Conservation (phyloP, 1,140 invertebrate species). For the Lasaia peninsularis region DNA sequence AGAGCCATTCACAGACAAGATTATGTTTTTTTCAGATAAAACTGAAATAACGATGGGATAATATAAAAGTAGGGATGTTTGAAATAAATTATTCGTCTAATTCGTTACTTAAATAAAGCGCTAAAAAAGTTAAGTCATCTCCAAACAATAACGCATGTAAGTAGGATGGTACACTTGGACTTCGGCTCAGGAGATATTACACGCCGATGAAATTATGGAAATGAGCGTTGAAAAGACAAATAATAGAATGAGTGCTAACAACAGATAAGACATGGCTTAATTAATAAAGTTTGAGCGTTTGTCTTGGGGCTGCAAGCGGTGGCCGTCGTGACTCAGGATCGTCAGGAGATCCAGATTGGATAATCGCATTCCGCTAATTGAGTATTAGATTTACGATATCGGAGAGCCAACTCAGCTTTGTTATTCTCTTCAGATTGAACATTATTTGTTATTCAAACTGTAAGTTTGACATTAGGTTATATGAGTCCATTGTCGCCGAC, state of each 20-base stretch:
- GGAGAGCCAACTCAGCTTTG: constrained; percentile 22
- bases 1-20: no score
- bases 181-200: constrained; percentile 51
- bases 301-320: constrained; percentile 54
- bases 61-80: no score
- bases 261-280: constrained; percentile 77
- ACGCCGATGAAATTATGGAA: constrained; percentile 74
- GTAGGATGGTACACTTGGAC: no score
- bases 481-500: no score
- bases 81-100: no score
- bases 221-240: constrained; percentile 76
- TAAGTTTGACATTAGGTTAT: neutral
- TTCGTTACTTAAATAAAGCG: no score
- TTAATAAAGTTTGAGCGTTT: constrained; percentile 75
- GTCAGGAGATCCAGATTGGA: constrained; percentile 59
- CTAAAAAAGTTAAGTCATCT: no score
- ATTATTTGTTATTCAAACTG: neutral
- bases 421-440: neutral
- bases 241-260: constrained; percentile 77
- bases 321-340: constrained; percentile 11
- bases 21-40: no score
- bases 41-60: no score
- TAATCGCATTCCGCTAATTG: constrained; percentile 75
- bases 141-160: no score
- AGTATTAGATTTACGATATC: constrained; percentile 75